Evolutionary conservation across 2,888 invertebrate genomes (phyloP), one percentile per base, ranked within the genome.

Genomic region (Gerosis bhagava): DNA sequence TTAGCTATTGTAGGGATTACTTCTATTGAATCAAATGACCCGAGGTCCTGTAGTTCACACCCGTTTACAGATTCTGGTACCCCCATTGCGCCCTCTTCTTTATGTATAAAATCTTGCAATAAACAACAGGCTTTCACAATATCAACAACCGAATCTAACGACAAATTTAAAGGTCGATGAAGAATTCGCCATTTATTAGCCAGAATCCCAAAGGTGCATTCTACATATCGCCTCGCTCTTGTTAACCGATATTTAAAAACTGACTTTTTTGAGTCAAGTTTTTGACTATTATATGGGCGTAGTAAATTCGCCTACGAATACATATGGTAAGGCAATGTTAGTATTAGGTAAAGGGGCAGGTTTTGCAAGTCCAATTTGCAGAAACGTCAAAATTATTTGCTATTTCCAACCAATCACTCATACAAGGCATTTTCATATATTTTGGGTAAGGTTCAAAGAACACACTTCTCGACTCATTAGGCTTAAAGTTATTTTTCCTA

Each of bases 191-290:
- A 60, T 35, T 60, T 72, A 53, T 66, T 71, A 32, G 62, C 56
- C 34, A 69, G 50, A 50, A 72, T 70, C 29, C 65, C 68, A 59
- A 72, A 73, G 31, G 61, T 51, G 39, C 60, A 59, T 40, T 70
- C 67, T 47, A 63, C 59, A 22, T 62, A 56, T 43, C 64, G 59
- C 52, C 70, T 61, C 15, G 64, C 70, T 46, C 69, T 53, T 51
- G 58, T 65, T 35, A 70, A 31, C 31, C 70, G 49, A 56, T 71
- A 67, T 51, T 72, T 70, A 51, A 62, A 67, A 49, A 66, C 57
- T 41, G 49, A 56, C 56, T 63, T 50, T 11, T 57, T 47, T 41
- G 32, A 40, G 43, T 59, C 47, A 70, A 57, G 50, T 67, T 57
- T 40, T 51, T 62, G 22, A 64, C 19, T 65, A 39, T 62, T 57